A percentile compares a stretch with the other conserved stretches of the same genome.
These are phyloP conservation scores for Crenichthys baileyi DNA, from an alignment of 2,797 vertebrate species.

Conservation along the genomic window DNA sequence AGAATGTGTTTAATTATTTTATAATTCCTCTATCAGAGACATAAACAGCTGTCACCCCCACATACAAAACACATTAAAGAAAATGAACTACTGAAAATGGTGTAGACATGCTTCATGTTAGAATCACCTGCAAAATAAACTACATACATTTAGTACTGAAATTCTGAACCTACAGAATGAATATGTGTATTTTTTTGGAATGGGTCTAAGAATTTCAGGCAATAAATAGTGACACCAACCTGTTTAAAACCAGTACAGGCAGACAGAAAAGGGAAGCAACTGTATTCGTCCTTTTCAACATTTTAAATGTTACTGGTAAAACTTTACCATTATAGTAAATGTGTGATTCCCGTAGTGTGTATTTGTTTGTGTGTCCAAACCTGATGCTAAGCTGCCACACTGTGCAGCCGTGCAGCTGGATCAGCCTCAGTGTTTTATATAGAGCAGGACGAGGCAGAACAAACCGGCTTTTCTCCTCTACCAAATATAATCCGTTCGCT, in stretches of 20 bases:
- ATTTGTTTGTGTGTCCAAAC: background rate
- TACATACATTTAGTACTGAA: too few relatives aligned
- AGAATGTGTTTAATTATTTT: too few relatives aligned
- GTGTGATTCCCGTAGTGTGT: background rate
- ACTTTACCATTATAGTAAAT: background rate
- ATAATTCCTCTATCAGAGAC: too few relatives aligned
- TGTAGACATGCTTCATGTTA: too few relatives aligned
- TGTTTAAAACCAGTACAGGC: background rate
- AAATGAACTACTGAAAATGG: too few relatives aligned
- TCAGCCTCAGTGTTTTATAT: slow-evolving; percentile 36
- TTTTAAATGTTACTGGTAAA: background rate
- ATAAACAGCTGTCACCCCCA: too few relatives aligned
- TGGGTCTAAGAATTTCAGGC: background rate
- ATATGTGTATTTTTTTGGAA: background rate
- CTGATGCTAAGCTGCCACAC: slow-evolving; percentile 16
- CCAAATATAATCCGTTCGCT: slow-evolving; percentile 42
- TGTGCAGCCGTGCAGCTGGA: slow-evolving; percentile 22
- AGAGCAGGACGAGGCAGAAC: slow-evolving; percentile 13
- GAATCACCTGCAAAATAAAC: too few relatives aligned
- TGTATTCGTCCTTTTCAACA: background rate
- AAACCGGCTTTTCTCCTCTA: slow-evolving; percentile 33
- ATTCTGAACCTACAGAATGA: background rate
- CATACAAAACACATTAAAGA: too few relatives aligned
- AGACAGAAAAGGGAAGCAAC: background rate
- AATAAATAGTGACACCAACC: background rate